These are phyloP conservation scores for Galagoides demidoff DNA, from an alignment of 2,797 vertebrate species.

Conservation along the genomic window DNA sequence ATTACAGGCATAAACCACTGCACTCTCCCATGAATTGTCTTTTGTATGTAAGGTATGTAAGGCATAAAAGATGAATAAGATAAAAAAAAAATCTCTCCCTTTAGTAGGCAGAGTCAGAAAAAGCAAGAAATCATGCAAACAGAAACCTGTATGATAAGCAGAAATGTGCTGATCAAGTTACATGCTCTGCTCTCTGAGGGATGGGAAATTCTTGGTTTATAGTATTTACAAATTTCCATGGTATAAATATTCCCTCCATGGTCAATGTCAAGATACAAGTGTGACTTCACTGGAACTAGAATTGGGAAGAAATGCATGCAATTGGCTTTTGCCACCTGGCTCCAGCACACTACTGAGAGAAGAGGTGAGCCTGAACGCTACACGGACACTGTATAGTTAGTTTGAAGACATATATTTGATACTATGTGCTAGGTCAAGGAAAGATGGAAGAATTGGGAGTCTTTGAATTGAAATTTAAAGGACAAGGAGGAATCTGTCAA, in stretches of 20 bases:
- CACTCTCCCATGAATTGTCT: background rate
- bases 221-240: background rate
- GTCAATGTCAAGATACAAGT: background rate
- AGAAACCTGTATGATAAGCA: background rate
- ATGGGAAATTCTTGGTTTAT: background rate
- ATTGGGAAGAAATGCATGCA: background rate
- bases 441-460: background rate
- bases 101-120: background rate
- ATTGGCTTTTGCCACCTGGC: background rate
- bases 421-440: background rate
- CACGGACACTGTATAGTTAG: fast-evolving
- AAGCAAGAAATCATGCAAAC: background rate
- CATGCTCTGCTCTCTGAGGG: background rate
- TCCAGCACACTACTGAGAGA: background rate
- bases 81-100: background rate
- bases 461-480: background rate
- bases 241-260: background rate
- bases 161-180: background rate
- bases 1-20: too few relatives aligned
- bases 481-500: background rate
- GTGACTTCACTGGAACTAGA: background rate
- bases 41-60: background rate
- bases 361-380: fast-evolving
- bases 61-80: background rate
- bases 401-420: background rate